Evolutionary conservation across 1,140 invertebrate species (phyloP).

Genomic region (Lasaia peninsularis): DNA sequence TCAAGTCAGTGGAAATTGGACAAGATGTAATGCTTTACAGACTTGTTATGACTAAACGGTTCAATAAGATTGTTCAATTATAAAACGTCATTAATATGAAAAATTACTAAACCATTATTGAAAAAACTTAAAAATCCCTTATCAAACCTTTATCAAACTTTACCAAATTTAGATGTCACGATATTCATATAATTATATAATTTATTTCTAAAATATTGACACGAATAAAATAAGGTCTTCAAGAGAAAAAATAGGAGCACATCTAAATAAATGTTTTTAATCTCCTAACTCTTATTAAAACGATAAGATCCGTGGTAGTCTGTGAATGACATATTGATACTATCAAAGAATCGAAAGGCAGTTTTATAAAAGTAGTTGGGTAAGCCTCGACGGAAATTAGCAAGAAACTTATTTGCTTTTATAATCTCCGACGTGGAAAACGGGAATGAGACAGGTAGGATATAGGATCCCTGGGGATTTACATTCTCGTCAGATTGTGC

Average conservation of each 20-base stretch:
- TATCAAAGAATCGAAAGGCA: slow-evolving; percentile 14
- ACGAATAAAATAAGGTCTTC: too few relatives aligned
- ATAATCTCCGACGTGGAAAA: neutral
- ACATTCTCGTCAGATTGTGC: slow-evolving; percentile 1
- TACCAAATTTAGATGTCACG: too few relatives aligned
- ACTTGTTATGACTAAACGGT: too few relatives aligned
- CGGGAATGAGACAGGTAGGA: slow-evolving; percentile 15
- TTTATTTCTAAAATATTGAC: too few relatives aligned
- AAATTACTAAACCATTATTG: too few relatives aligned
- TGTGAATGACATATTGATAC: slow-evolving; percentile 14
- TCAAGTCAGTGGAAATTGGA: too few relatives aligned
- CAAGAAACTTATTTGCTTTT: slow-evolving; percentile 12
- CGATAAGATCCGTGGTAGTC: neutral
- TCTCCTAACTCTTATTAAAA: neutral
- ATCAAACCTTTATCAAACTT: too few relatives aligned
- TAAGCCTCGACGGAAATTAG: slow-evolving; percentile 25
- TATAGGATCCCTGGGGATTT: slow-evolving; percentile 8
- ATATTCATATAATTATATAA: too few relatives aligned
- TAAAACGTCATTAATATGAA: too few relatives aligned
- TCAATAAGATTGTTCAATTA: too few relatives aligned
- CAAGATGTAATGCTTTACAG: too few relatives aligned
- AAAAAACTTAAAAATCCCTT: too few relatives aligned
- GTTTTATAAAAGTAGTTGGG: slow-evolving; percentile 15
- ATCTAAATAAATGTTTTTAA: neutral
- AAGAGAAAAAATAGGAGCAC: neutral